Evolutionary conservation across 2,888 invertebrate species (phyloP).

Genomic region (Magallana nippona): DNA sequence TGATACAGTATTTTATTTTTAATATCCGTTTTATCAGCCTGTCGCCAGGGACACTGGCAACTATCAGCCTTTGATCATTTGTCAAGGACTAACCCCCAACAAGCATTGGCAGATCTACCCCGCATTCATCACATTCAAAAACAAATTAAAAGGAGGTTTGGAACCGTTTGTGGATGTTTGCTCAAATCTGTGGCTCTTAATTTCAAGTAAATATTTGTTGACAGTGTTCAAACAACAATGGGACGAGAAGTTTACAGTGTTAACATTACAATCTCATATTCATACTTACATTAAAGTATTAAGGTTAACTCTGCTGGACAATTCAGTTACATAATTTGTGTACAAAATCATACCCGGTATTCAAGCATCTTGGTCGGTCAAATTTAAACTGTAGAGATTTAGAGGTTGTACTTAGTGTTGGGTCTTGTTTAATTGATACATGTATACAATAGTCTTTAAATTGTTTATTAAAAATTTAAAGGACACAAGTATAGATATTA

Average conservation of each 20-base stretch:
- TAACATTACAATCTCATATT: too few relatives aligned
- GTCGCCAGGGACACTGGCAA: constrained; percentile 13
- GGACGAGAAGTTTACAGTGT: not conserved
- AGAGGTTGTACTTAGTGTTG: too few relatives aligned
- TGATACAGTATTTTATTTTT: constrained; percentile 23
- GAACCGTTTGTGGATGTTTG: constrained; percentile 10
- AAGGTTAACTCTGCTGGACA: too few relatives aligned
- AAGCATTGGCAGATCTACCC: not conserved
- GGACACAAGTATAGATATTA: too few relatives aligned
- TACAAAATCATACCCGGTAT: too few relatives aligned
- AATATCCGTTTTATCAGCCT: constrained; percentile 13
- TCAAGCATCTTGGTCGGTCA: too few relatives aligned
- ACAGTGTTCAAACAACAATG: constrained; percentile 24
- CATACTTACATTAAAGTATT: too few relatives aligned
- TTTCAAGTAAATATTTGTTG: constrained; percentile 27
- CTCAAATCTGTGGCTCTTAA: not conserved
- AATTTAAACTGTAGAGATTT: too few relatives aligned
- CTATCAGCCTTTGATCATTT: constrained; percentile 1
- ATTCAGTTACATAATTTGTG: too few relatives aligned
- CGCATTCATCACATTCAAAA: constrained; percentile 7
- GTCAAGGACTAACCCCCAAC: not conserved
- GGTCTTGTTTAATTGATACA: too few relatives aligned
- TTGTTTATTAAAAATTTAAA: too few relatives aligned
- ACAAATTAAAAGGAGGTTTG: constrained; percentile 2
- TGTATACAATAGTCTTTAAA: too few relatives aligned